phyloP scores from a whole-genome alignment of 2,888 invertebrate species.

The Erpobdella octoculata region DNA sequence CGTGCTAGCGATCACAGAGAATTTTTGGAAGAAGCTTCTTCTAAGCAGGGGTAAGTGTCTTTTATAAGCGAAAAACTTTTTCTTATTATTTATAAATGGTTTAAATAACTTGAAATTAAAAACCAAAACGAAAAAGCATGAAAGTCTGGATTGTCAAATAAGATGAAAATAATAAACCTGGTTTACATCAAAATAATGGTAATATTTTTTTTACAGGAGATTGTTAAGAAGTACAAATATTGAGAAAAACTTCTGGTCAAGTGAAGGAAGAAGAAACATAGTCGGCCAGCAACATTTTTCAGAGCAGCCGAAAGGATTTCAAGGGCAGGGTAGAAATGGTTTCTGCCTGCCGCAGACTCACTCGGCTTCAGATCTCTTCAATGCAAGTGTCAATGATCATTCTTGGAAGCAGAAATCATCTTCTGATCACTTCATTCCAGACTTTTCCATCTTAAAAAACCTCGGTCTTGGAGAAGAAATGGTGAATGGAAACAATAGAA shows the following conservation, averaged over 20 bases:
- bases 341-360: neutral
- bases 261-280: neutral
- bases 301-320: neutral
- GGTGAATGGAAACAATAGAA: too few species aligned
- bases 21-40: neutral
- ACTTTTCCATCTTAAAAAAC: neutral
- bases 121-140: too few species aligned
- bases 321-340: neutral
- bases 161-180: too few species aligned
- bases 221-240: neutral
- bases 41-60: neutral
- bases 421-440: slow-evolving; percentile 2
- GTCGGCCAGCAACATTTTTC: neutral
- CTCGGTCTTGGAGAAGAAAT: too few species aligned
- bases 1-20: neutral
- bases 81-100: neutral
- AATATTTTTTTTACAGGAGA: neutral
- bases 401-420: slow-evolving; percentile 10
- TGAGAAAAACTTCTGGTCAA: neutral
- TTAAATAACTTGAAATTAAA: too few species aligned
- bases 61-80: neutral
- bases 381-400: neutral
- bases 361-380: neutral
- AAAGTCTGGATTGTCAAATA: too few species aligned
- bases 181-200: neutral